Percentiles rank a stretch among this genome's conserved stretches.
Evolutionary conservation across 2,797 vertebrate species (phyloP).

Genomic region (Labeo calbasu): DNA sequence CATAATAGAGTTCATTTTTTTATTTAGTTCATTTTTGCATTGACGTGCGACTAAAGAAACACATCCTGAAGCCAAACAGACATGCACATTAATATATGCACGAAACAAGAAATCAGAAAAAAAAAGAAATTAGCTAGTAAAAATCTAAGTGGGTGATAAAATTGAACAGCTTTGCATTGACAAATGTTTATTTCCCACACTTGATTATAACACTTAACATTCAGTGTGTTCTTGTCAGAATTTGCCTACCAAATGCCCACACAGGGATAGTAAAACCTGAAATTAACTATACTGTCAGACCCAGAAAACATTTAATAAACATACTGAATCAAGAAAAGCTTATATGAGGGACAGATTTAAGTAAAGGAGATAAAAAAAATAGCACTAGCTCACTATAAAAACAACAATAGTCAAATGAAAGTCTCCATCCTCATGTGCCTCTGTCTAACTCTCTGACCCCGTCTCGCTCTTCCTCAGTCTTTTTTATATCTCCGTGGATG

Average conservation of each 20-base stretch:
- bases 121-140: background rate
- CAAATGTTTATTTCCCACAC: background rate
- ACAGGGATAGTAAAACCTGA: background rate
- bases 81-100: background rate
- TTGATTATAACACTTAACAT: background rate
- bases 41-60: background rate
- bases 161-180: background rate
- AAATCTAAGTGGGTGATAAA: background rate
- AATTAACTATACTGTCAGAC: background rate
- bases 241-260: background rate
- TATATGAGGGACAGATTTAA: background rate
- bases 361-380: background rate
- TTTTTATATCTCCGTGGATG: conserved; percentile 23
- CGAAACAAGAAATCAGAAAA: background rate
- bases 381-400: background rate
- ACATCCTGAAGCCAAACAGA: background rate
- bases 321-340: background rate
- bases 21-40: background rate
- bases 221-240: background rate
- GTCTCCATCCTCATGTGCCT: background rate
- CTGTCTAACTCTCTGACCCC: conserved; percentile 17
- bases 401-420: background rate
- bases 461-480: background rate
- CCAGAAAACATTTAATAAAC: conserved; percentile 8
- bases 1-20: background rate